These are phyloP conservation scores for Rhopalosiphum maidis DNA, from an alignment of 1,140 invertebrate species.

Conservation along the genomic window DNA sequence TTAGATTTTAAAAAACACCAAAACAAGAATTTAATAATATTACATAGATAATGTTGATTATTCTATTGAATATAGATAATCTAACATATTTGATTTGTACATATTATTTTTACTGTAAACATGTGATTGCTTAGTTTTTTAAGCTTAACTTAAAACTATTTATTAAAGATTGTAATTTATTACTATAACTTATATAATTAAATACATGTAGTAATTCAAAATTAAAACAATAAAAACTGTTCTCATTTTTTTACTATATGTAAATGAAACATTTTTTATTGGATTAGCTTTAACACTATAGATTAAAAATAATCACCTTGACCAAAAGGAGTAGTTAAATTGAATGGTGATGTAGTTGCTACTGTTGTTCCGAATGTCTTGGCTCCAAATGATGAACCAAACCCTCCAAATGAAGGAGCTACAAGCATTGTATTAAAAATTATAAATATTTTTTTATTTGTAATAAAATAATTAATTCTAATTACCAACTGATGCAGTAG, in stretches of 20 bases:
- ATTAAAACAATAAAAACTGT: not conserved
- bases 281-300: not conserved
- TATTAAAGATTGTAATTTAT: not conserved
- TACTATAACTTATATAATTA: not conserved
- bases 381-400: constrained; percentile 40
- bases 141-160: not conserved
- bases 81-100: too few species aligned
- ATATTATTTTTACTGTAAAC: too few species aligned
- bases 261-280: not conserved
- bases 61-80: not conserved
- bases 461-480: not conserved
- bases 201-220: not conserved
- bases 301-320: constrained; percentile 31
- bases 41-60: not conserved
- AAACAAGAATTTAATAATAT: too few species aligned
- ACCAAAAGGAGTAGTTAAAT: constrained; percentile 57
- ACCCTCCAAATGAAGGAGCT: constrained; percentile 40
- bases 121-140: too few species aligned
- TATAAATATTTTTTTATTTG: not conserved
- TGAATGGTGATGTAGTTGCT: constrained; percentile 41
- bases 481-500: constrained; percentile 58
- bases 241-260: not conserved
- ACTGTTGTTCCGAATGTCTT: constrained; percentile 48
- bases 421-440: not conserved
- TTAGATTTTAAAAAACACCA: not conserved